Conservation (phyloP, 2,797 vertebrate genomes). For the Rhincodon typus region DNA sequence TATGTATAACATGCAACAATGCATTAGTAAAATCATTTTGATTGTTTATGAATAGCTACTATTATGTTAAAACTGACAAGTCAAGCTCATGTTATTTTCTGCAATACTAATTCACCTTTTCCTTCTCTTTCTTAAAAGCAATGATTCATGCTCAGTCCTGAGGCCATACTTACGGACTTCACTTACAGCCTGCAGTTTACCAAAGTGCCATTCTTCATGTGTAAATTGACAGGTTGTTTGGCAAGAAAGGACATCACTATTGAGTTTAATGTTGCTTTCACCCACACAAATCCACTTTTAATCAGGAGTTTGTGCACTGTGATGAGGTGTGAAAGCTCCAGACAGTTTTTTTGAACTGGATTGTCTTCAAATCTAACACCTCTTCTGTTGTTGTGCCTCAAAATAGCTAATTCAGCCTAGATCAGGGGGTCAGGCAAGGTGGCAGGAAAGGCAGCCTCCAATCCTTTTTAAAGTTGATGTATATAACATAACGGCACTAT, state of each 20-base stretch:
- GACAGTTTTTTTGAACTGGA: not conserved
- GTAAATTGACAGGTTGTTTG: constrained; percentile 6
- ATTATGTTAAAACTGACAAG: not conserved
- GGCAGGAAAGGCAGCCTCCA: not conserved
- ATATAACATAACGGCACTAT: not conserved
- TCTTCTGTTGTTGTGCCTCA: not conserved
- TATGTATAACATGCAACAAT: not conserved
- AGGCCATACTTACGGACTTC: not conserved
- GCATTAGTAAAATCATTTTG: not conserved
- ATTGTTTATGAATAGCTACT: not conserved
- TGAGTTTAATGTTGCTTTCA: not conserved
- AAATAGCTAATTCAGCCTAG: not conserved
- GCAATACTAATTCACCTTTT: not conserved
- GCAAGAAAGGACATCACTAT: not conserved
- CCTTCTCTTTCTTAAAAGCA: not conserved
- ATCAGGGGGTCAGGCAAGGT: not conserved
- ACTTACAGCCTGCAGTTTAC: not conserved
- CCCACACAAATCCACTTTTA: not conserved
- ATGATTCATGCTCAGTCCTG: not conserved
- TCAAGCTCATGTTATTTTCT: not conserved
- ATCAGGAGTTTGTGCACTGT: not conserved
- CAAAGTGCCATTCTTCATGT: not conserved
- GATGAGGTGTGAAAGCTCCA: not conserved
- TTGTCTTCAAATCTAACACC: not conserved
- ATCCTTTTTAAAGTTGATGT: not conserved